Evolutionary conservation across 2,113 vertebrate genomes (phyloP).

Genomic region (Protomyctophum bolini): DNA sequence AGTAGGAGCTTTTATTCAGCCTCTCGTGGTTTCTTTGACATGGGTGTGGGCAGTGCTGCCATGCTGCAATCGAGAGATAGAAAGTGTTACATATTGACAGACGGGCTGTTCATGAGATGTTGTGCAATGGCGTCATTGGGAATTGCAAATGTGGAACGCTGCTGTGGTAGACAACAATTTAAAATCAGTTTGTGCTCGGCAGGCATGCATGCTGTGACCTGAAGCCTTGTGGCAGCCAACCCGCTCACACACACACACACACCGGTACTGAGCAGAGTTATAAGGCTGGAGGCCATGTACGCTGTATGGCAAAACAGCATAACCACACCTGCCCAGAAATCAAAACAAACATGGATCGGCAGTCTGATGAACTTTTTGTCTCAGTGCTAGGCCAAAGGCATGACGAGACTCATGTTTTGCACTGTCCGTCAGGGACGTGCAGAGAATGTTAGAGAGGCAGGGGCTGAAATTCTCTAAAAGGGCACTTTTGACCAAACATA

Average conservation of each 20-base stretch:
- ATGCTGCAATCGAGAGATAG: conserved; percentile 25
- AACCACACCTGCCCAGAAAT: conserved; percentile 11
- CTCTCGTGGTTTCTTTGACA: conserved; percentile 37
- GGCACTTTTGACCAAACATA: no score
- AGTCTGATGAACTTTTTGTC: background rate
- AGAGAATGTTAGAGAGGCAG: no score
- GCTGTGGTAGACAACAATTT: conserved; percentile 59
- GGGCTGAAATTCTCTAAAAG: no score
- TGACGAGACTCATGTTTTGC: no score
- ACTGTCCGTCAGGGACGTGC: no score
- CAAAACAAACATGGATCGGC: conserved; percentile 11
- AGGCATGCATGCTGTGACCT: conserved; percentile 68
- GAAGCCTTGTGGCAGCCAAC: conserved; percentile 47
- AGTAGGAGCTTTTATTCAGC: conserved; percentile 51
- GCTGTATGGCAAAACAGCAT: conserved; percentile 14
- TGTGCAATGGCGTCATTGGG: conserved; percentile 63
- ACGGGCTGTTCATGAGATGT: conserved; percentile 46
- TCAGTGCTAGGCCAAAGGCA: no score
- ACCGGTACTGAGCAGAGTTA: conserved; percentile 9
- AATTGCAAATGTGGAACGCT: conserved; percentile 51
- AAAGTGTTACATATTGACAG: conserved; percentile 57
- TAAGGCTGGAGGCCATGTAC: conserved; percentile 38
- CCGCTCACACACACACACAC: conserved; percentile 35
- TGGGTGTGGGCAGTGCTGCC: conserved; percentile 38
- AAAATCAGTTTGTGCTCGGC: conserved; percentile 59